Evolutionary conservation across 2,797 vertebrate genomes (phyloP), one percentile per base, ranked within the genome.

Genomic region (Cirrhinus mrigala): DNA sequence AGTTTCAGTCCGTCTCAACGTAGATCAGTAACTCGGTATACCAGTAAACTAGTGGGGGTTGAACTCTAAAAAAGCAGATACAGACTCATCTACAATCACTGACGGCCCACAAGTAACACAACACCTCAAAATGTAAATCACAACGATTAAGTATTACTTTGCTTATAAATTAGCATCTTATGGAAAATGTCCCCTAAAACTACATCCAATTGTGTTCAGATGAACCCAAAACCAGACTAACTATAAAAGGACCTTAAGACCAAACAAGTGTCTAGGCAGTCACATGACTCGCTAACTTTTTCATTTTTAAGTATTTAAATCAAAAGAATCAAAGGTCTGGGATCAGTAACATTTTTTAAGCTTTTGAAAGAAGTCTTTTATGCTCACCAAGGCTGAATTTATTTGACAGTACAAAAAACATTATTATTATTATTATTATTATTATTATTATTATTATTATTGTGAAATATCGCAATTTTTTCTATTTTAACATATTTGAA

Each of bases 11-110:
- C 40, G 73, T 85, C 73, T 76, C 29, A 77, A 18, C 8, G 62
- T 84, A 85, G 83, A 85, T 82, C 71, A 77, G 82, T 75, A 82
- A 79, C 86, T 82, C 68, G 54, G 58, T 75, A 78, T 56, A 81
- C 29, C 74, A 84, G 69, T 82, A 81, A 80, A 56, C 48, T 56
- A 77, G 62, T 77, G n/a, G 22, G 22, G 50, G 40, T 82, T 69
- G 40, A 70, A 70, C 50, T 82, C 62, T 27, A 77, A 60, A n/a
- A n/a, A 86, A 11, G 73, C 50, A 62, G 85, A 74, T 50, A 73
- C 58, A 66, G 84, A 73, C 70, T 58, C 14, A 78, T 70, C 37
- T 20, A 87, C 20, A 16, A 62, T 77, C n/a, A 87, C 82, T 68
- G 50, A 79, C 74, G 50, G n/a, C 52, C 24, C 18, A 27, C n/a